Percentiles rank a stretch among this genome's conserved stretches.
phyloP scores from a whole-genome alignment of 2,113 vertebrate genomes.

The Otolemur garnettii region DNA sequence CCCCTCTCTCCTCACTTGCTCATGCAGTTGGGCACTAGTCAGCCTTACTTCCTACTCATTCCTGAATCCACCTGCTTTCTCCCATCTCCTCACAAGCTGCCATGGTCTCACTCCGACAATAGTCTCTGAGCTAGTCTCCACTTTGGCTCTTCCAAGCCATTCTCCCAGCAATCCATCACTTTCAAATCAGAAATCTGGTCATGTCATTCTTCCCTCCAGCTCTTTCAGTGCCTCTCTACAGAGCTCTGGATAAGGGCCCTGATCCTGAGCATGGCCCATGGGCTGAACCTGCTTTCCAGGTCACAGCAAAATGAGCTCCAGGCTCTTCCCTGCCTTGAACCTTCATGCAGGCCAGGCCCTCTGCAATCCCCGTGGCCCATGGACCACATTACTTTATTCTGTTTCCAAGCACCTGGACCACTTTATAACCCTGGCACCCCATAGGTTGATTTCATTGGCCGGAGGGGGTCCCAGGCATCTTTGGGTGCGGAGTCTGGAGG shows the following conservation, averaged over 20 bases:
- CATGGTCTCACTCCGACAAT: background rate
- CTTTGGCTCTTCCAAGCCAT: background rate
- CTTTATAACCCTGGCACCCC: background rate
- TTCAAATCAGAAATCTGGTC: background rate
- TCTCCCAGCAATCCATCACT: background rate
- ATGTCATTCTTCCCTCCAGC: background rate
- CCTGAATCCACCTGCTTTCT: no score
- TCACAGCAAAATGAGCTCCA: background rate
- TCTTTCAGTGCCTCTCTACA: background rate
- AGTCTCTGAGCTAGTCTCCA: background rate
- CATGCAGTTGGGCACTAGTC: no score
- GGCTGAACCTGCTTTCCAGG: background rate
- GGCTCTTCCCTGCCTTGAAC: background rate
- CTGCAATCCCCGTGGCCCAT: rapidly evolving
- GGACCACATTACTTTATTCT: no score
- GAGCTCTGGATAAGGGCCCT: background rate
- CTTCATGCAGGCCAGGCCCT: background rate
- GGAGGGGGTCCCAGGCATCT: background rate
- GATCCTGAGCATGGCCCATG: background rate
- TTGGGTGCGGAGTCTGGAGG: rapidly evolving
- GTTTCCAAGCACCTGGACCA: background rate
- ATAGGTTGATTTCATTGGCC: background rate
- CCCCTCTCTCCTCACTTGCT: background rate
- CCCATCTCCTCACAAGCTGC: background rate
- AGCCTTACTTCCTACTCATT: background rate